These are phyloP conservation scores for Tridacna gigas DNA, from an alignment of 2,888 invertebrate species.

Conservation along the genomic window DNA sequence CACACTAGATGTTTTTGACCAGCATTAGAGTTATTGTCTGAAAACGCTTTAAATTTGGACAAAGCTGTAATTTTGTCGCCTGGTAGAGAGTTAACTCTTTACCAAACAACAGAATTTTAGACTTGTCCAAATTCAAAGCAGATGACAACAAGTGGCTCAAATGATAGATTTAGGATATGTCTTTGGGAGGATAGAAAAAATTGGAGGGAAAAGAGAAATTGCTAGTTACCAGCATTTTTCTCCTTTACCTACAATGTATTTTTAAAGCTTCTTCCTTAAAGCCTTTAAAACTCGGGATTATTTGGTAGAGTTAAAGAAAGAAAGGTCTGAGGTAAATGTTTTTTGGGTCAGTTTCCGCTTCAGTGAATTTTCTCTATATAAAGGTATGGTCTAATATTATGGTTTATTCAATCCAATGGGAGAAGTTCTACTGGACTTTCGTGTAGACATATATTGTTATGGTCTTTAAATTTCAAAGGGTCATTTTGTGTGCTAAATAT, in stretches of 20 bases:
- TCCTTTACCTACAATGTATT: background rate
- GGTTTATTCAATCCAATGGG: background rate
- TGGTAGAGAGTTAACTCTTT: background rate
- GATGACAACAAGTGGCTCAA: background rate
- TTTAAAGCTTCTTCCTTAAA: background rate
- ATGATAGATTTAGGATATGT: background rate
- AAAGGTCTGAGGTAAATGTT: background rate
- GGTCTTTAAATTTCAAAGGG: slow-evolving; percentile 1
- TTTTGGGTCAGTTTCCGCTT: slow-evolving; percentile 5
- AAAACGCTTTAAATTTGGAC: too few relatives aligned
- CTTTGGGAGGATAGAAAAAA: background rate
- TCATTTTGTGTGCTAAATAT: too few relatives aligned
- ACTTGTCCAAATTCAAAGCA: background rate
- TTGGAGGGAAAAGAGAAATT: background rate
- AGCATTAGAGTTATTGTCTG: too few relatives aligned
- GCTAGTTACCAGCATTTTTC: background rate
- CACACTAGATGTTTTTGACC: too few relatives aligned
- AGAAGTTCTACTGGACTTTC: background rate
- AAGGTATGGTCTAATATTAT: slow-evolving; percentile 21
- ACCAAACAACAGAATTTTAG: background rate
- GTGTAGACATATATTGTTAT: slow-evolving; percentile 7
- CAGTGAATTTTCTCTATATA: slow-evolving; percentile 1
- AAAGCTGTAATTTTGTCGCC: too few relatives aligned
- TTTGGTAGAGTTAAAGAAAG: background rate
- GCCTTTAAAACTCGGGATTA: background rate